Conservation (phyloP, 2,888 invertebrate genomes). For the Apamea sordens region DNA sequence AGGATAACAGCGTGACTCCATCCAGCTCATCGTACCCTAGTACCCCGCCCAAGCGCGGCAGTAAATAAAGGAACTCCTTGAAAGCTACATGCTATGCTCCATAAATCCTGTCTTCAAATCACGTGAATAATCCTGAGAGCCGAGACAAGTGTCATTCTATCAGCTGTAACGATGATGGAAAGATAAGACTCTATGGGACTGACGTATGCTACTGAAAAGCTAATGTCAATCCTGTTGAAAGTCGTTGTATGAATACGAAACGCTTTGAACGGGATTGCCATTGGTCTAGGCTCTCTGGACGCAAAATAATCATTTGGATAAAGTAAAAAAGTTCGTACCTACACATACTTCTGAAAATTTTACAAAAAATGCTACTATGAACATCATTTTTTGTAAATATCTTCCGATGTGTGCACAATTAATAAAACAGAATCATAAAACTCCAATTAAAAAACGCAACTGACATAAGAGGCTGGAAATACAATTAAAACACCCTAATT, state of each 20-base stretch:
- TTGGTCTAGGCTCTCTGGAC: neutral
- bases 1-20: neutral
- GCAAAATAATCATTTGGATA: neutral
- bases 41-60: neutral
- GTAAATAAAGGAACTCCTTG: neutral
- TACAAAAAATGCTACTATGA: neutral
- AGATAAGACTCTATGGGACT: neutral
- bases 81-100: too few species aligned
- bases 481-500: conserved; percentile 44
- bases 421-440: conserved; percentile 20
- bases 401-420: conserved; percentile 12
- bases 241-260: neutral
- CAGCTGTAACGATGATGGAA: neutral
- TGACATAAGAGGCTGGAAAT: conserved; percentile 37
- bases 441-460: conserved; percentile 36
- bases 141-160: too few species aligned
- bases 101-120: too few species aligned
- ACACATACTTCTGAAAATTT: neutral
- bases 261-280: neutral
- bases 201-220: neutral
- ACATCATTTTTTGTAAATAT: neutral
- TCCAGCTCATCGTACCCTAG: conserved; percentile 11
- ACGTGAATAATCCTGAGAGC: neutral
- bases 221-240: neutral
- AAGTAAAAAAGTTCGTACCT: neutral